Evolutionary conservation across 2,888 invertebrate species (phyloP).

Genomic region (Diadegma fenestrale): DNA sequence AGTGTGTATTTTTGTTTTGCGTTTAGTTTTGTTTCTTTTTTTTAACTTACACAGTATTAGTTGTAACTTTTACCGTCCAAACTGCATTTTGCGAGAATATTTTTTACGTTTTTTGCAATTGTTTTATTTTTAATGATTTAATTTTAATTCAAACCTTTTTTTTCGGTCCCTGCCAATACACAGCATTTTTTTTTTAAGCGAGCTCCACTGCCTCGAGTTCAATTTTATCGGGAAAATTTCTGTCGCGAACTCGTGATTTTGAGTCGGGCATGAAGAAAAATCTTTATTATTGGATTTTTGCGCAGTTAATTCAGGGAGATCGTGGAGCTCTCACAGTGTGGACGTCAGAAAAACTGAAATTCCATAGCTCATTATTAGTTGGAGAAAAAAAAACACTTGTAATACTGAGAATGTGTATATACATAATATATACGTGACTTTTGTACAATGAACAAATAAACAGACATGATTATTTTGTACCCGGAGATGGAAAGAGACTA

Average conservation of each 20-base stretch:
- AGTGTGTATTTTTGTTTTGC: conserved; percentile 69
- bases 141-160: conserved; percentile 63
- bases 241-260: not conserved
- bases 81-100: conserved; percentile 79
- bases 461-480: conserved; percentile 67
- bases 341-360: conserved; percentile 36
- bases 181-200: conserved; percentile 7
- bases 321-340: conserved; percentile 24
- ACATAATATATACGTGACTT: conserved; percentile 69
- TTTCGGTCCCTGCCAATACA: conserved; percentile 23
- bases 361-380: conserved; percentile 47
- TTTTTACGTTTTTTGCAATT: conserved; percentile 73
- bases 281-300: not conserved
- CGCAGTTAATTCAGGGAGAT: not conserved
- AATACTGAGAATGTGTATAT: conserved; percentile 63
- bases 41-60: conserved; percentile 78
- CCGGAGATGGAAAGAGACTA: conserved; percentile 44
- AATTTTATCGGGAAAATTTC: not conserved
- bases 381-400: conserved; percentile 43
- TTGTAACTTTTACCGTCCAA: conserved; percentile 83
- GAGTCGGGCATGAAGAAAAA: not conserved
- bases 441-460: conserved; percentile 58
- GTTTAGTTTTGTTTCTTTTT: conserved; percentile 63
- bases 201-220: not conserved
- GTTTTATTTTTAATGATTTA: conserved; percentile 58